These are phyloP conservation scores for Listronotus oregonensis DNA, from an alignment of 1,140 invertebrate genomes.

Conservation along the genomic window DNA sequence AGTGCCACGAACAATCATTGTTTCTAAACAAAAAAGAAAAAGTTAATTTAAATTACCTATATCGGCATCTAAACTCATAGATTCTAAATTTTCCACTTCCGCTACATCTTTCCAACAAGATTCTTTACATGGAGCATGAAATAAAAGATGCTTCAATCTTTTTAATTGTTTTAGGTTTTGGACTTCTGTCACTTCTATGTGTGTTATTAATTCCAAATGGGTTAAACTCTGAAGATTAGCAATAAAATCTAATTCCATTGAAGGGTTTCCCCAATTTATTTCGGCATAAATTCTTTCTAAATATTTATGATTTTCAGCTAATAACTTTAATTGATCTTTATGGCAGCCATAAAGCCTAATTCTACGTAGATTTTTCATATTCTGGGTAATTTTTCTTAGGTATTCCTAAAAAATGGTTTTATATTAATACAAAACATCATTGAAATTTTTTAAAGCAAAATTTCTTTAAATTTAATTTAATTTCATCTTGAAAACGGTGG, in stretches of 20 bases:
- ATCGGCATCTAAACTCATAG: neutral
- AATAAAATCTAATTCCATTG: neutral
- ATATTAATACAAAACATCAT: too few relatives aligned
- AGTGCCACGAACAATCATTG: too few relatives aligned
- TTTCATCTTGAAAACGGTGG: too few relatives aligned
- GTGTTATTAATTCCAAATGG: neutral
- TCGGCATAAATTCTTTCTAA: neutral
- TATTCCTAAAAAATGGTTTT: neutral
- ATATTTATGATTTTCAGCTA: neutral
- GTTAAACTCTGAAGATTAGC: neutral
- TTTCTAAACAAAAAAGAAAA: too few relatives aligned
- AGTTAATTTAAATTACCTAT: neutral
- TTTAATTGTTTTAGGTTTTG: neutral
- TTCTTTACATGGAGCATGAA: neutral
- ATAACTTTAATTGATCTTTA: neutral
- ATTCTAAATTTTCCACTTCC: neutral
- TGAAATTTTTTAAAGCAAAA: too few relatives aligned
- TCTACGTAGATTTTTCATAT: neutral
- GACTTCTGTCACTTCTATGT: neutral
- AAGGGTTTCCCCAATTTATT: neutral
- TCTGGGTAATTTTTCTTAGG: neutral
- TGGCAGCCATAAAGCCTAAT: slow-evolving; percentile 5
- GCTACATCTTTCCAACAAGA: neutral
- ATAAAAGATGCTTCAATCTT: slow-evolving; percentile 1
- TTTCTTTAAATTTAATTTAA: too few relatives aligned